Evolutionary conservation across 2,888 invertebrate genomes (phyloP).

Genomic region (Carabus problematicus): DNA sequence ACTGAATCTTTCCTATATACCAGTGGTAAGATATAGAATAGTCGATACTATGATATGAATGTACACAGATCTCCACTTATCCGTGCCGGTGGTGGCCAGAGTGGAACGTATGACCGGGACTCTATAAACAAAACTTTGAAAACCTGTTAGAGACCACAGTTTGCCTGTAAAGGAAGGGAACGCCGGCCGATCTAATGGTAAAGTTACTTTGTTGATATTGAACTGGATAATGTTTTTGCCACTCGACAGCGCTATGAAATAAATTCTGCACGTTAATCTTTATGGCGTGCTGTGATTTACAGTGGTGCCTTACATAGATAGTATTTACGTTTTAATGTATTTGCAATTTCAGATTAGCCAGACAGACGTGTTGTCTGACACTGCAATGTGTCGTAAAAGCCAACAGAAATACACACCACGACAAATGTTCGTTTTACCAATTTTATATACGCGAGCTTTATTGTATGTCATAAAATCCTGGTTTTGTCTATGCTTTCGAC

Average conservation of each 20-base stretch:
- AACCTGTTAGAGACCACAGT: conserved; percentile 32
- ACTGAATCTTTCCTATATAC: no score
- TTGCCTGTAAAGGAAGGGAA: conserved; percentile 15
- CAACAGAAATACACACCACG: no score
- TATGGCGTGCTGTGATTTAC: conserved; percentile 10
- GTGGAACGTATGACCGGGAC: conserved; percentile 3
- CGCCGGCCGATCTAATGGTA: conserved; percentile 24
- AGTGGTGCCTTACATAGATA: neutral
- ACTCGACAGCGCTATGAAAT: conserved; percentile 11
- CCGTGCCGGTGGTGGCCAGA: conserved; percentile 24
- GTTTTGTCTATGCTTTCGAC: no score
- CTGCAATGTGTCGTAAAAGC: neutral
- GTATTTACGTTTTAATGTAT: conserved; percentile 1
- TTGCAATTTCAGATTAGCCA: conserved; percentile 11
- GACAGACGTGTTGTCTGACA: neutral
- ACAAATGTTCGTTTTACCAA: no score
- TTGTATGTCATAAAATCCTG: no score
- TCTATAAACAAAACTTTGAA: conserved; percentile 38
- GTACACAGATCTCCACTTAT: conserved; percentile 47
- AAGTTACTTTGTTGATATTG: conserved; percentile 34
- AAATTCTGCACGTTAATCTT: conserved; percentile 14
- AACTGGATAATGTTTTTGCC: conserved; percentile 17
- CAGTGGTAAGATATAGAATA: conserved; percentile 3
- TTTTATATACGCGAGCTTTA: no score
- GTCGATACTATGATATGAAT: conserved; percentile 46